Evolutionary conservation across 2,113 vertebrate genomes (phyloP).

Genomic region (Cavia aperea): DNA sequence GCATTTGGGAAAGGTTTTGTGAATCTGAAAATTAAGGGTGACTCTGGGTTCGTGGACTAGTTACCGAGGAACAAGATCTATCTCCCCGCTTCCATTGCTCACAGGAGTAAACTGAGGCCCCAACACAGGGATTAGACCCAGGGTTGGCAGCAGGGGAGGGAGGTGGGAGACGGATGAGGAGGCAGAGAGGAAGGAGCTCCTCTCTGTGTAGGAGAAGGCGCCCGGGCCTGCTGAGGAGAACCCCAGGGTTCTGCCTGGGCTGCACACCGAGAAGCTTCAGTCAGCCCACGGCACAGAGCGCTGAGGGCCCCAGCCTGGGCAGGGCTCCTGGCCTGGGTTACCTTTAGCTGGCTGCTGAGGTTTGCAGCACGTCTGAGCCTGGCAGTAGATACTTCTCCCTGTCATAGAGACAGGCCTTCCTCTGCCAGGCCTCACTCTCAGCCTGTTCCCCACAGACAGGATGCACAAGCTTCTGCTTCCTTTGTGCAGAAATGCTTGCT

Average conservation of each 20-base stretch:
- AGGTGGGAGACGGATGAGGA: background rate
- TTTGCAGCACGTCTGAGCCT: conserved; percentile 28
- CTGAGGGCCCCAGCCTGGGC: background rate
- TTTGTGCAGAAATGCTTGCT: conserved; percentile 9
- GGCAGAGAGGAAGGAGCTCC: background rate
- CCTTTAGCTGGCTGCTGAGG: conserved; percentile 58
- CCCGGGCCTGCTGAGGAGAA: background rate
- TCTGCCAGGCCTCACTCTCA: background rate
- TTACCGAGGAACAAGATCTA: background rate
- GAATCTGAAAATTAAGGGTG: background rate
- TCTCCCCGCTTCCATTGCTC: background rate
- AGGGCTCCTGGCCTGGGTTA: conserved; percentile 14
- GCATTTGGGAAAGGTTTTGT: background rate
- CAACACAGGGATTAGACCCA: background rate
- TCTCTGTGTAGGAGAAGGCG: background rate
- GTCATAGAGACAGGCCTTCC: conserved; percentile 48
- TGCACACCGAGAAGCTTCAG: background rate
- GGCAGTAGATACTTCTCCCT: conserved; percentile 5
- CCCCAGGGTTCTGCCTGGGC: background rate
- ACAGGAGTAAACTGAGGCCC: background rate
- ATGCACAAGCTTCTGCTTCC: conserved; percentile 1
- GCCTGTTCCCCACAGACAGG: background rate
- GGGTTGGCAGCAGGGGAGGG: background rate
- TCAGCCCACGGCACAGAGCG: background rate
- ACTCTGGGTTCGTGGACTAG: background rate